phyloP scores from a whole-genome alignment of 2,113 vertebrate genomes.

The Rostratula benghalensis region DNA sequence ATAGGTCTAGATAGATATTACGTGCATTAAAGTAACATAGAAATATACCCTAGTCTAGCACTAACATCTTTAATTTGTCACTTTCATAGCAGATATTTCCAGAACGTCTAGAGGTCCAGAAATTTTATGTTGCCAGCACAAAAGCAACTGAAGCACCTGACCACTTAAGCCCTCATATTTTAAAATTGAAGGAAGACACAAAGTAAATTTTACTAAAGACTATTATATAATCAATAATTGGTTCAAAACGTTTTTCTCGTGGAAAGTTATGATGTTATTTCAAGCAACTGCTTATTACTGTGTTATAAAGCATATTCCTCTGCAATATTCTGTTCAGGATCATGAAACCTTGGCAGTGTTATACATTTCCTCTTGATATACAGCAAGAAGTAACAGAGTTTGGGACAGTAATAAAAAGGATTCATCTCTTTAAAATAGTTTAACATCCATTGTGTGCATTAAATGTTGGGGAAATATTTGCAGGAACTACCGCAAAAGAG shows the following conservation, averaged over 20 bases:
- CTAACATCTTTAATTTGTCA: neutral
- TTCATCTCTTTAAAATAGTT: slow-evolving; percentile 48
- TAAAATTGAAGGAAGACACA: slow-evolving; percentile 45
- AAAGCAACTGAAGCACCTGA: slow-evolving; percentile 33
- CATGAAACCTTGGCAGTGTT: slow-evolving; percentile 24
- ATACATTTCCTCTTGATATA: slow-evolving; percentile 37
- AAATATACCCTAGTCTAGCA: neutral
- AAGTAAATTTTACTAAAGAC: slow-evolving; percentile 66
- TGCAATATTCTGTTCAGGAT: slow-evolving; percentile 32
- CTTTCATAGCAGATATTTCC: slow-evolving; percentile 13
- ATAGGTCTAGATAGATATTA: neutral
- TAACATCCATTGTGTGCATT: slow-evolving; percentile 40
- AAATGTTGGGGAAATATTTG: slow-evolving; percentile 63
- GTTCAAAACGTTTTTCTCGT: slow-evolving; percentile 55
- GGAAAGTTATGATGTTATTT: slow-evolving; percentile 57
- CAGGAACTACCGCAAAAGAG: slow-evolving; percentile 46
- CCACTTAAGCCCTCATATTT: slow-evolving; percentile 40
- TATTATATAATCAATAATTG: slow-evolving; percentile 67
- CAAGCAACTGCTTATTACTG: slow-evolving; percentile 39
- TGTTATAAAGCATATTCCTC: slow-evolving; percentile 37
- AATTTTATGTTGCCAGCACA: slow-evolving; percentile 7
- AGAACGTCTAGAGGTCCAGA: slow-evolving; percentile 34
- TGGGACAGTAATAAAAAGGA: slow-evolving; percentile 57
- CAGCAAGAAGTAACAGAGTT: slow-evolving; percentile 44
- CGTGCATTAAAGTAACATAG: neutral